These are phyloP conservation scores for Bombylius major DNA, from an alignment of 2,888 invertebrate genomes.

Conservation along the genomic window DNA sequence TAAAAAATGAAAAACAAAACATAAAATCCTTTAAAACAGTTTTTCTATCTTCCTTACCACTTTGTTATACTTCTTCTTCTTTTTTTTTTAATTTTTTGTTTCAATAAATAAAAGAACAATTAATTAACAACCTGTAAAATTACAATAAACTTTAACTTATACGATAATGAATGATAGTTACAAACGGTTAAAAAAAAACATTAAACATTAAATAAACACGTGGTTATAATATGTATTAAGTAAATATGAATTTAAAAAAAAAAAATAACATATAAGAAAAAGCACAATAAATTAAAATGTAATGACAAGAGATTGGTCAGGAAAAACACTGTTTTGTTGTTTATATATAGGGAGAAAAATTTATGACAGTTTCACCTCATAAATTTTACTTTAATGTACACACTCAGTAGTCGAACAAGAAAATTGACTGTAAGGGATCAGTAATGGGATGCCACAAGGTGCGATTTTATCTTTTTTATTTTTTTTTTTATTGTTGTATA, in stretches of 20 bases:
- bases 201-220: not conserved
- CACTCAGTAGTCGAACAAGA: conserved; percentile 1
- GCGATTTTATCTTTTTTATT: not conserved
- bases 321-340: not conserved
- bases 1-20: no score
- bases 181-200: not conserved
- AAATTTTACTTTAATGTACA: conserved; percentile 10
- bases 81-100: no score
- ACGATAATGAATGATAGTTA: no score
- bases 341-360: conserved; percentile 3
- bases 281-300: conserved; percentile 11
- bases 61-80: no score
- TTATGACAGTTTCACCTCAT: conserved; percentile 17
- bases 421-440: not conserved
- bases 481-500: not conserved
- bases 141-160: no score
- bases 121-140: no score
- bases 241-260: not conserved
- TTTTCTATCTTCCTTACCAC: no score
- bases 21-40: no score
- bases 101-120: no score
- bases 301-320: conserved; percentile 7
- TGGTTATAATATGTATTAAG: not conserved
- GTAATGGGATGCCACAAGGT: conserved; percentile 1
- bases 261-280: not conserved